Percentiles rank a stretch among this genome's conserved stretches.
Evolutionary conservation across 2,113 vertebrate species (phyloP).

Genomic region (Hepsetus odoe): DNA sequence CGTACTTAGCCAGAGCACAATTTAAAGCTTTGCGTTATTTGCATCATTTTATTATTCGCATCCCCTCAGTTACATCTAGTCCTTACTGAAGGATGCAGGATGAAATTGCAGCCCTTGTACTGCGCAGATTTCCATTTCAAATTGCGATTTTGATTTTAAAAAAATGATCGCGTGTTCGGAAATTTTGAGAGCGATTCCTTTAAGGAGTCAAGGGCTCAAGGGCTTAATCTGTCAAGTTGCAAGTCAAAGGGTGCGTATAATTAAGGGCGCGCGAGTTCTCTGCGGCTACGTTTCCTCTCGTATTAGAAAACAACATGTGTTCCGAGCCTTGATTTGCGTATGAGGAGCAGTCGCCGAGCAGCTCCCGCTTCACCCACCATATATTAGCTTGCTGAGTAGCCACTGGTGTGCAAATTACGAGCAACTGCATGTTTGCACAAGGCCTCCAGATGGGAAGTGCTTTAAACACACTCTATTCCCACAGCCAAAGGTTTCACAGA

Average conservation of each 20-base stretch:
- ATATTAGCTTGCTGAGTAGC: slow-evolving; percentile 14
- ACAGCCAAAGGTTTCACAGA: slow-evolving; percentile 59
- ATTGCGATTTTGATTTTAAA: too few species aligned
- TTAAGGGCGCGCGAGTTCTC: not conserved
- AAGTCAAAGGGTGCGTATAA: slow-evolving; percentile 12
- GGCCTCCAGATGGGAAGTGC: slow-evolving; percentile 60
- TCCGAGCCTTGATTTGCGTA: not conserved
- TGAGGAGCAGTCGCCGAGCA: not conserved
- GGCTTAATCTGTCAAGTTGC: too few species aligned
- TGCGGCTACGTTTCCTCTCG: slow-evolving; percentile 2
- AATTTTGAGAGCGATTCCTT: too few species aligned
- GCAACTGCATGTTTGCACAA: slow-evolving; percentile 40
- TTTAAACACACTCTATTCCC: slow-evolving; percentile 59
- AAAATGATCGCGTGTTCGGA: too few species aligned
- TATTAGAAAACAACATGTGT: not conserved
- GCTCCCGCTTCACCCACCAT: not conserved
- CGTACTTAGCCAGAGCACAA: too few species aligned
- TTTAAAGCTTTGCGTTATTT: too few species aligned
- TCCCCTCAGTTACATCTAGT: too few species aligned
- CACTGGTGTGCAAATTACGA: slow-evolving; percentile 27
- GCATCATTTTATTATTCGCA: too few species aligned
- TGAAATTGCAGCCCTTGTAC: too few species aligned
- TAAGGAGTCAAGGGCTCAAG: too few species aligned
- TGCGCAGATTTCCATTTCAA: too few species aligned
- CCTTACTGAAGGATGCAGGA: too few species aligned